Evolutionary conservation across 2,113 vertebrate species (phyloP).

Genomic region (Notothenia coriiceps): DNA sequence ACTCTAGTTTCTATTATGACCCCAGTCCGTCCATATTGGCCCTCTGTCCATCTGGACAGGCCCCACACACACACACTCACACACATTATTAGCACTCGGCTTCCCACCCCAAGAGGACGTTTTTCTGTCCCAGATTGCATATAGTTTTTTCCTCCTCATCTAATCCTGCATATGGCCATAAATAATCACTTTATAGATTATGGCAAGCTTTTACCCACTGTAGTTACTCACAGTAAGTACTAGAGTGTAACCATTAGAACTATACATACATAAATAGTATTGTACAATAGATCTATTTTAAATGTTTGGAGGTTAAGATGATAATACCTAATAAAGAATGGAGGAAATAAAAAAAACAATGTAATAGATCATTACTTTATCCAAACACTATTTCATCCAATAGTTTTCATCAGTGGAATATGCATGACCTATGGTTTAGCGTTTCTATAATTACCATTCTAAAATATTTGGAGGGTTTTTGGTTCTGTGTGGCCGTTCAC

Average conservation of each 20-base stretch:
- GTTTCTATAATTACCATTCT: conserved; percentile 59
- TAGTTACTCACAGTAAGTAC: background rate
- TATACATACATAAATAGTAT: no score
- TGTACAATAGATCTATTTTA: no score
- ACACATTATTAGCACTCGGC: conserved; percentile 21
- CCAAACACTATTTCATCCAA: background rate
- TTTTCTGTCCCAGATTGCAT: conserved; percentile 45
- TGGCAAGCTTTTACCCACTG: background rate
- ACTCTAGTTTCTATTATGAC: conserved; percentile 90
- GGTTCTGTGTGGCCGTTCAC: conserved; percentile 66
- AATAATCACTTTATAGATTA: conserved; percentile 2
- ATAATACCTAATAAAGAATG: no score
- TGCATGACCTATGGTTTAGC: conserved; percentile 1
- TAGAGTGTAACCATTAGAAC: background rate
- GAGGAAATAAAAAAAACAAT: background rate
- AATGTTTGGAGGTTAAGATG: no score
- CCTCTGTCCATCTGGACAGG: conserved; percentile 86
- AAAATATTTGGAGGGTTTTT: conserved; percentile 61
- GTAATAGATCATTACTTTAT: background rate
- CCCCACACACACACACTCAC: conserved; percentile 39
- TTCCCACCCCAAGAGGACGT: conserved; percentile 59
- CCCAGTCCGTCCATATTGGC: conserved; percentile 81
- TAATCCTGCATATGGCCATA: conserved; percentile 20
- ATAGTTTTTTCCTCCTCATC: conserved; percentile 34
- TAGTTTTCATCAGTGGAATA: conserved; percentile 3